Percentiles rank a stretch among this genome's conserved stretches.
These are phyloP conservation scores for Drosophila pachea DNA, from an alignment of 1,140 invertebrate species.

Conservation along the genomic window DNA sequence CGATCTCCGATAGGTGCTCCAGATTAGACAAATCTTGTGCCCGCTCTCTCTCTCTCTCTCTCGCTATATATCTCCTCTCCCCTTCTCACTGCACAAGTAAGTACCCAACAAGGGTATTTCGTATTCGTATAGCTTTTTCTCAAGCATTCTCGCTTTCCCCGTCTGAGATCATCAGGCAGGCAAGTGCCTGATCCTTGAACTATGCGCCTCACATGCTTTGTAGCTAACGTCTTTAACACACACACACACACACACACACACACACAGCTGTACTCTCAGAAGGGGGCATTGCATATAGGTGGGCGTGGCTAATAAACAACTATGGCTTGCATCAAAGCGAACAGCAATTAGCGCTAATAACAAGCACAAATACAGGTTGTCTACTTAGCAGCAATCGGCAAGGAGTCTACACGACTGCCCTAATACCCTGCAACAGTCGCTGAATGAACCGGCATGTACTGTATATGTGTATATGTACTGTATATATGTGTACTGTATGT, in stretches of 20 bases:
- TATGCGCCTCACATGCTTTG: neutral
- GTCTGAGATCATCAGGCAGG: slow-evolving; percentile 12
- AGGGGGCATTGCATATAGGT: neutral
- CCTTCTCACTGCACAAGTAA: too few species aligned
- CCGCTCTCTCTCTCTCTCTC: too few species aligned
- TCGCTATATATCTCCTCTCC: too few species aligned
- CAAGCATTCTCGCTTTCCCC: neutral
- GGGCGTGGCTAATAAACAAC: slow-evolving; percentile 32
- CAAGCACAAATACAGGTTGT: slow-evolving; percentile 17
- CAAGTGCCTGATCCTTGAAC: slow-evolving; percentile 19
- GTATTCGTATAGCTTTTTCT: slow-evolving; percentile 1
- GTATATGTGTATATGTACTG: too few species aligned
- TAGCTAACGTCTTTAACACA: too few species aligned
- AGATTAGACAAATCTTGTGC: too few species aligned
- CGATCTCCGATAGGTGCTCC: too few species aligned
- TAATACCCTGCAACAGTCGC: neutral
- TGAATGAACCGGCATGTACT: neutral
- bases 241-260: slow-evolving; percentile 1
- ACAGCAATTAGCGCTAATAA: slow-evolving; percentile 39
- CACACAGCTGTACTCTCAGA: neutral
- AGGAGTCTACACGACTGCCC: neutral
- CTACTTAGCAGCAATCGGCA: neutral
- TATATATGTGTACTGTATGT: too few species aligned
- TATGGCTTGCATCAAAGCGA: slow-evolving; percentile 10
- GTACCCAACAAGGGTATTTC: neutral